Evolutionary conservation across 2,797 vertebrate species (phyloP), one percentile per base, ranked within the genome.

Genomic region (Linurgus olivaceus): DNA sequence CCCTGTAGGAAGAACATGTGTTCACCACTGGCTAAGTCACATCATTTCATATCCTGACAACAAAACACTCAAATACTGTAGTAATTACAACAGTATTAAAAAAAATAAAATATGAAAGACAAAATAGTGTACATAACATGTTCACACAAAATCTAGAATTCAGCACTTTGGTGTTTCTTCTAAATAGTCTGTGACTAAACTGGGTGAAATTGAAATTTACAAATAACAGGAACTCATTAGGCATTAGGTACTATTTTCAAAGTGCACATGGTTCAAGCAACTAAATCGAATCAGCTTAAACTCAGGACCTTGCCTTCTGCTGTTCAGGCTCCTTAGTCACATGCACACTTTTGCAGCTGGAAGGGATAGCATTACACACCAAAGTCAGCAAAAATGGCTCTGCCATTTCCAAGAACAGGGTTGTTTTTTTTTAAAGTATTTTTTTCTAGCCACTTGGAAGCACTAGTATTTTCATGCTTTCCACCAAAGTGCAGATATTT

Each of bases 341-440:
- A 90, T 42, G 65, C 57, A 54, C 14, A 63, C 65, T 91, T 89
- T 29, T 68, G 72, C 89, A 91, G 68, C 81, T 90, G 91, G 52
- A 80, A 89, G 50, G 72, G 37, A 91, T 47, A 83, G 52, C 57
- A 40, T 68, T 83, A 79, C 87, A 89, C 52, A 93, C 50, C 61
- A 54, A 87, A 87, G 78, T 77, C 85, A 95, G 93, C 78, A 95
- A 92, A 96, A 95, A 86, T 17, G 65, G 87, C 57, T 71, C 81
- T 50, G 81, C 24, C 65, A 67, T 83, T 94, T 94, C 85, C 84
- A 94, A 90, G 85, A 94, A 94, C 17, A 42, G n/a, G 31, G 2
- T 8, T 55, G 3, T 8, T 47, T 7, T 29, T 86, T 70, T 35
- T 51, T 40, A 8, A 18, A 71, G 25, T 38, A 35, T 6, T 35